Percentiles rank a stretch among this genome's conserved stretches.
phyloP scores from a whole-genome alignment of 2,888 invertebrate species.

The Hetaerina titia region DNA sequence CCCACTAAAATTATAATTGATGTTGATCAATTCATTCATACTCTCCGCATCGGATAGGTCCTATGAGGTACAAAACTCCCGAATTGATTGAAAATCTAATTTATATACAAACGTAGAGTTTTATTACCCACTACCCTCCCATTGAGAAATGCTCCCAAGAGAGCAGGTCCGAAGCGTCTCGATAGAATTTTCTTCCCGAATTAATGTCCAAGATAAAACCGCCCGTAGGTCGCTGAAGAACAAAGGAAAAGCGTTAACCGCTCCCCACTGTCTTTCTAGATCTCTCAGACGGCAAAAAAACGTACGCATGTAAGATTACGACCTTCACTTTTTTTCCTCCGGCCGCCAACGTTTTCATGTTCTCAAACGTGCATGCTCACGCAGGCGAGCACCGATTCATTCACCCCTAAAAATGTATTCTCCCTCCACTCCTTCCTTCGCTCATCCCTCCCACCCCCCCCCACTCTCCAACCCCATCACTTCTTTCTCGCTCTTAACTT shows the following conservation, averaged over 20 bases:
- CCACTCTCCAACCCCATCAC: neutral
- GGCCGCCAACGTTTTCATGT: conserved; percentile 30
- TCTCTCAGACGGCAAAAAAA: conserved; percentile 44
- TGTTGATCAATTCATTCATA: conserved; percentile 22
- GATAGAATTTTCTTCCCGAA: conserved; percentile 24
- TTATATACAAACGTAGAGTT: neutral
- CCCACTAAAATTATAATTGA: neutral
- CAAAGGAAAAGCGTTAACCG: conserved; percentile 49
- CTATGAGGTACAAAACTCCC: neutral
- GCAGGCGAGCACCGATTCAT: conserved; percentile 46
- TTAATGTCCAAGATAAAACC: conserved; percentile 41
- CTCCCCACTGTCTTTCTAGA: conserved; percentile 39
- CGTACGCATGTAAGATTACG: conserved; percentile 24
- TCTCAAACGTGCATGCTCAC: conserved; percentile 37
- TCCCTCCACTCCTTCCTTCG: too few species aligned
- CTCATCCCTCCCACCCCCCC: neutral
- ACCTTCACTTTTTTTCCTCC: conserved; percentile 28
- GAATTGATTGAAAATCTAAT: conserved; percentile 3
- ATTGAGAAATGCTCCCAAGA: neutral
- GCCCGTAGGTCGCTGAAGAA: conserved; percentile 1
- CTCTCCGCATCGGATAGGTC: neutral
- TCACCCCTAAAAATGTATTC: conserved; percentile 56
- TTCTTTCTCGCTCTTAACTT: neutral
- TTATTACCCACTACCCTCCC: neutral
- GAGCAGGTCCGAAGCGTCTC: neutral